phyloP scores from a whole-genome alignment of 1,140 invertebrate genomes.

The Pachypeltis micranthus region DNA sequence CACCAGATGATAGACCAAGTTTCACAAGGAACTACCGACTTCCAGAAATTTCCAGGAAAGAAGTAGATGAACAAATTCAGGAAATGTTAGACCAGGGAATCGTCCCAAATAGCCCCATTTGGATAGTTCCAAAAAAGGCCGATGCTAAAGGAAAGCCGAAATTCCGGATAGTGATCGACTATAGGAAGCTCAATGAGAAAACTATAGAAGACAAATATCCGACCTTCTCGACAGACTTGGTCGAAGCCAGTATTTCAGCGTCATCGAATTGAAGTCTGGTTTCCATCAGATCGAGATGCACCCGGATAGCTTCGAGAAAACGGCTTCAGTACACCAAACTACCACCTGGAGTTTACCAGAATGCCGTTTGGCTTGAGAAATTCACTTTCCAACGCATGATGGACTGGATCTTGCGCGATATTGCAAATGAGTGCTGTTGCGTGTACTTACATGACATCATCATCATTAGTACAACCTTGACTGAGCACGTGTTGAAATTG shows the following conservation, averaged over 20 bases:
- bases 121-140: constrained; percentile 25
- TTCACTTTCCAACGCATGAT: constrained; percentile 26
- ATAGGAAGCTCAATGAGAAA: constrained; percentile 25
- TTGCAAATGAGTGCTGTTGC: constrained; percentile 28
- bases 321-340: constrained; percentile 32
- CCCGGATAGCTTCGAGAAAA: constrained; percentile 31
- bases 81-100: constrained; percentile 22
- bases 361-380: constrained; percentile 24
- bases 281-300: constrained; percentile 38
- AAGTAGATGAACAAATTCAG: constrained; percentile 31
- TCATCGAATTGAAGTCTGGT: constrained; percentile 36
- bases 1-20: constrained; percentile 22
- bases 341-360: constrained; percentile 25
- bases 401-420: constrained; percentile 24
- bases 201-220: constrained; percentile 16
- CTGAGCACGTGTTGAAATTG: constrained; percentile 31
- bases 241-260: constrained; percentile 31
- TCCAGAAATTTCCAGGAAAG: constrained; percentile 30
- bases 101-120: constrained; percentile 16
- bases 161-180: constrained; percentile 27
- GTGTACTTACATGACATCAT: constrained; percentile 40
- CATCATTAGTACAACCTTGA: constrained; percentile 29
- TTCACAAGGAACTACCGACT: constrained; percentile 31
- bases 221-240: constrained; percentile 33
- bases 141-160: constrained; percentile 23